Base-by-base conservation (phyloP, 1,140 invertebrate genomes). In the Bradynema listronoti region DNA sequence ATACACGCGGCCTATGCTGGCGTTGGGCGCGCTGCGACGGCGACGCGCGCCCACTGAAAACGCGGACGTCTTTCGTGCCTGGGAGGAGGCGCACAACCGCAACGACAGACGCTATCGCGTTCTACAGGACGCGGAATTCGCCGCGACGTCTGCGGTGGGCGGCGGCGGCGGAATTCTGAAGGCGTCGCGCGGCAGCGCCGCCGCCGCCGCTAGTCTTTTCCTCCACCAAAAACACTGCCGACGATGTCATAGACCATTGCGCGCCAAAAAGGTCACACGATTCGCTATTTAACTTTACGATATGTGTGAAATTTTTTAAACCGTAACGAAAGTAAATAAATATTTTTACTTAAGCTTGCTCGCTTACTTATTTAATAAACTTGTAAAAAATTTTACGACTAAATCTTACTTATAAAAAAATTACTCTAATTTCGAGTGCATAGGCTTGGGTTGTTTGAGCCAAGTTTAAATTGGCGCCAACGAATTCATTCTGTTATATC, bases 191-290 rank as follows among this genome's bases (percentile, higher is more conserved):
- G 36, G 36, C 19, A 39, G 36, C 11, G 19, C 7, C 19, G 7
- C 19, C 45, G 7, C 19, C 45, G 7, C 11, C 7, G 7, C 11
- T 7, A 22, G 7, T 22, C 9, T 19, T 7, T 11, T 47, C 7
- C 11, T 47, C 7, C 19, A 47, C 11, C 19, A 22, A 47, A 47
- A 47, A 22, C 45, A 29, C 22, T 47, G 45, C 45, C 7, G 45
- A 47, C 19, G 29, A 22, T 47, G 45, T 29, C 45, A 47, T 29
- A 47, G 45, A 22, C 45, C 45, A 9, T 24, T 47, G 45, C 7
- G 45, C 7, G 7, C 19, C 11, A 47, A 29, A 47, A 47, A 47
- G 22, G 19, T 24, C 45, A 47, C 45, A 19, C 7, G 7, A n/a
- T n/a, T n/a, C n/a, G n/a, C n/a, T n/a, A n/a, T n/a, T n/a, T n/a